A percentile compares a stretch with the other conserved stretches of the same genome.
These are phyloP conservation scores for Drosophila eugracilis DNA, from an alignment of 1,140 invertebrate genomes.

Conservation along the genomic window DNA sequence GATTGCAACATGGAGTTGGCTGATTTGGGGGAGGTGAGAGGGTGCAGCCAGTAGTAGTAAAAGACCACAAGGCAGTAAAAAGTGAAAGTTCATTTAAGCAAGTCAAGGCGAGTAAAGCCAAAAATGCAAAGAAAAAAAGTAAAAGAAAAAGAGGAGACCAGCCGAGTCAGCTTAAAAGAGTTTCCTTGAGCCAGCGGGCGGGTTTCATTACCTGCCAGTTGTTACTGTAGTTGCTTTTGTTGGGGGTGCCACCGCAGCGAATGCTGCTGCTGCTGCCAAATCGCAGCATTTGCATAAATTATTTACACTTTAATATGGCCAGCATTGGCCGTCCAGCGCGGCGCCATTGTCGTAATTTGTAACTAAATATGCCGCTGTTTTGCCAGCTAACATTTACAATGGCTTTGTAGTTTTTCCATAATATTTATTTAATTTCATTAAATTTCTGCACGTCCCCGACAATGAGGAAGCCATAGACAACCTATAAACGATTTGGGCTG, in stretches of 20 bases:
- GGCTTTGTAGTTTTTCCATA: slow-evolving; percentile 49
- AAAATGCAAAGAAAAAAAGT: slow-evolving; percentile 11
- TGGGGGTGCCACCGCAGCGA: slow-evolving; percentile 70
- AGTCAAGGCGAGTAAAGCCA: slow-evolving; percentile 69
- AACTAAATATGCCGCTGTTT: slow-evolving; percentile 71
- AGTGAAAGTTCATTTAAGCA: slow-evolving; percentile 84
- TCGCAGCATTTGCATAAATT: slow-evolving; percentile 83
- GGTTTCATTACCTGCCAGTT: slow-evolving; percentile 77
- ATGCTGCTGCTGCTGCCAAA: slow-evolving; percentile 75
- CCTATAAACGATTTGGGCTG: slow-evolving; percentile 51
- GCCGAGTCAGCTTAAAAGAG: slow-evolving; percentile 33
- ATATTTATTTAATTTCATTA: slow-evolving; percentile 83
- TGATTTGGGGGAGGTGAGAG: slow-evolving; percentile 12
- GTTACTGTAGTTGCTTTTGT: slow-evolving; percentile 49
- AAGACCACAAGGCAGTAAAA: slow-evolving; percentile 68
- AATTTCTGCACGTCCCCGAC: slow-evolving; percentile 69
- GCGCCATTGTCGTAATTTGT: slow-evolving; percentile 80
- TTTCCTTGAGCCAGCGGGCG: slow-evolving; percentile 81
- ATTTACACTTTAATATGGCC: slow-evolving; percentile 82
- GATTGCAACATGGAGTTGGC: slow-evolving; percentile 37
- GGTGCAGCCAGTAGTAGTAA: slow-evolving; percentile 35
- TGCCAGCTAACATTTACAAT: slow-evolving; percentile 23
- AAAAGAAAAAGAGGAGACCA: slow-evolving; percentile 50
- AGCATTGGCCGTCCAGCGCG: slow-evolving; percentile 60
- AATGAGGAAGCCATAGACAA: slow-evolving; percentile 74